phyloP scores from a whole-genome alignment of 2,113 vertebrate genomes.

The Spea bombifrons region DNA sequence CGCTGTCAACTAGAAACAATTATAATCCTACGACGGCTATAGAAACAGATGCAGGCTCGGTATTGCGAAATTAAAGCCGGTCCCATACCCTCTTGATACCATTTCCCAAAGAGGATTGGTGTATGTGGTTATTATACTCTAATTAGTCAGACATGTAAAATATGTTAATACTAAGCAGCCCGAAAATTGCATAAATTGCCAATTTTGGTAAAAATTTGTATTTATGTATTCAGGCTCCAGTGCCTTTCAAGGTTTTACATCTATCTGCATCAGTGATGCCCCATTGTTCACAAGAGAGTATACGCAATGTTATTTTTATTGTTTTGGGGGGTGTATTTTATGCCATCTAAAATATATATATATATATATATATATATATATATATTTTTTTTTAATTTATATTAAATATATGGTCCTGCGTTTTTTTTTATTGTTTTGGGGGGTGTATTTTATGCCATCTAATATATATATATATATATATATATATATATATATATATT shows the following conservation, averaged over 20 bases:
- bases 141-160: constrained; percentile 56
- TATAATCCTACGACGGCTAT: constrained; percentile 56
- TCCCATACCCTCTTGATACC: constrained; percentile 54
- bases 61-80: constrained; percentile 57
- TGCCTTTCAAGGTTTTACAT: constrained; percentile 12
- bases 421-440: no score
- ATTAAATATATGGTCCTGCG: no score
- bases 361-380: no score
- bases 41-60: constrained; percentile 59
- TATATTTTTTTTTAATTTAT: constrained; percentile 41
- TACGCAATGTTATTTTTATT: no score
- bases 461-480: no score
- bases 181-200: constrained; percentile 30
- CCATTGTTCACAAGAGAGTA: constrained; percentile 5
- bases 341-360: no score
- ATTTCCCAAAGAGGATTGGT: constrained; percentile 54
- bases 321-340: no score
- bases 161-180: constrained; percentile 46
- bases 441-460: no score
- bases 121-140: constrained; percentile 52
- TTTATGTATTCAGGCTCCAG: not conserved
- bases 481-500: constrained; percentile 7
- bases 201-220: constrained; percentile 48
- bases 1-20: constrained; percentile 59
- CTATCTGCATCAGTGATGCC: constrained; percentile 16